These are phyloP conservation scores for Cryptomyrus ogoouensis DNA, from an alignment of 2,113 vertebrate species.

Conservation along the genomic window DNA sequence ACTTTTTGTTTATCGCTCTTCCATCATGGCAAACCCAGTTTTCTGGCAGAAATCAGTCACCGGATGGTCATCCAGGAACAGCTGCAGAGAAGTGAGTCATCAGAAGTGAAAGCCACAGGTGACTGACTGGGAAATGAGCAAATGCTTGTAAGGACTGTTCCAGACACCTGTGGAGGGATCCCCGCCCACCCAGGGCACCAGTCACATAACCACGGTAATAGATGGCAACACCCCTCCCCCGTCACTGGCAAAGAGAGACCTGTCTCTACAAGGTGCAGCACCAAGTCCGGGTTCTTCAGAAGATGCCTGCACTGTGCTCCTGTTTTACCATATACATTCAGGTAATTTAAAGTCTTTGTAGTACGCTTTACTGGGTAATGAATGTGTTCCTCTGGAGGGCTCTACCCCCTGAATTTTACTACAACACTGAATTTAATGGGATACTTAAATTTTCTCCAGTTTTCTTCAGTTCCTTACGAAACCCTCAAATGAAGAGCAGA, in stretches of 20 bases:
- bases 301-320: background rate
- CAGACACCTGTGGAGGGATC: background rate
- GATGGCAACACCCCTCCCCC: background rate
- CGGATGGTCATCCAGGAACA: background rate
- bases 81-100: slow-evolving; percentile 6
- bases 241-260: background rate
- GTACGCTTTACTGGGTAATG: background rate
- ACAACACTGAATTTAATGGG: background rate
- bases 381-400: background rate
- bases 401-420: background rate
- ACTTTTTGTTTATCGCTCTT: background rate
- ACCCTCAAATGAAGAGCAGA: background rate
- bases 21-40: background rate
- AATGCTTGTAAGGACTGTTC: background rate
- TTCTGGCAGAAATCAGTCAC: background rate
- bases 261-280: background rate
- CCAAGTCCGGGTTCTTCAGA: background rate
- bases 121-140: slow-evolving; percentile 5
- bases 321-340: background rate
- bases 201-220: background rate
- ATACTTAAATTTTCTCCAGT: background rate
- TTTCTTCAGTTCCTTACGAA: background rate
- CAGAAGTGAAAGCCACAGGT: background rate
- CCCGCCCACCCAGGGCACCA: background rate
- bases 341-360: background rate